Base-by-base conservation (phyloP, 2,888 invertebrate species). In the Tipula lateralis region DNA sequence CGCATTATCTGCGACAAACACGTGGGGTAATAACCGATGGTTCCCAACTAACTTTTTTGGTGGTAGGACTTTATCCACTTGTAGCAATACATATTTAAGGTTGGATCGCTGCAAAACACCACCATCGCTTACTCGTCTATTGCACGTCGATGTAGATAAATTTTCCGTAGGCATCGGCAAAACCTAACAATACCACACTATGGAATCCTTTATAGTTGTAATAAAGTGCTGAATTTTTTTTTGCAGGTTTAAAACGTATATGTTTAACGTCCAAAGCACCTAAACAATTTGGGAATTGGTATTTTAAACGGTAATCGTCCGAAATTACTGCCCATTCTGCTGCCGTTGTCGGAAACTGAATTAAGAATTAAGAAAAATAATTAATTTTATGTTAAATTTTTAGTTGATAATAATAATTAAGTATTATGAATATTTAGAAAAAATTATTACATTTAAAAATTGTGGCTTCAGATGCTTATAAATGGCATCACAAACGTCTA, bases 331-430 rank as follows among this genome's bases (percentile, higher is more conserved):
- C 16, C 83, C 84, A 84, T n/a, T 83, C 83, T 6, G 16, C 39
- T 50, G 30, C 29, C 83, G 50, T 83, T 16, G 24, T 66, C 6
- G 9, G 66, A 66, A 66, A 16, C 66, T 66, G 19, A 66, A 66
- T 16, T 66, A 66, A 7, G 32, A 32, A n/a, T n/a, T n/a, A n/a
- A n/a, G n/a, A n/a, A n/a, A 87, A 86, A 32, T 32, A 32, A 32
- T 32, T 32, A 32, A 5, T 32, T 32, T 3, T 32, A 32, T 32
- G 32, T 32, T 32, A 32, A 32, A 32, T 32, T 32, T 32, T 32
- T 32, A 32, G 32, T 32, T 32, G 32, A 32, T 32, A 32, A 32
- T 32, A 32, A 32, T 32, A 32, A 32, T 32, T 32, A 32, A 32
- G 32, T 6, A 5, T 32, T 32, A 32, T 32, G 32, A 32, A 32